Evolutionary conservation across 2,113 vertebrate genomes (phyloP), one percentile per base, ranked within the genome.

Genomic region (Hippocampus mohnikei): DNA sequence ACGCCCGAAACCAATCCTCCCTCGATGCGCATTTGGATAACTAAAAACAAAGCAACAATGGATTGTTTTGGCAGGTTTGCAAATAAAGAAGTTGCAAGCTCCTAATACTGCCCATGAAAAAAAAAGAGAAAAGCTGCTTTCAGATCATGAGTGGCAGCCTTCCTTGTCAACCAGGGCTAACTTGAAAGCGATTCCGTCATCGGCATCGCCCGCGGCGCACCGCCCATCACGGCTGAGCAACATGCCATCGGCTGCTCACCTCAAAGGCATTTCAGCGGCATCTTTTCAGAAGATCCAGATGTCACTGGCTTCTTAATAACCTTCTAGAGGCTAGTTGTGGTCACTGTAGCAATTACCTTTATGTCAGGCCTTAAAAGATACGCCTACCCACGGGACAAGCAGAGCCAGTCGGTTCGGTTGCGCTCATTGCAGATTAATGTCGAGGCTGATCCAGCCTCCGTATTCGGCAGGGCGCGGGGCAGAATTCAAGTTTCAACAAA

Each of bases 291-390:
- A 87, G 86, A 88, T 90, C 82, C 75, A 82, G 90, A 89, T 88
- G 88, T 85, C 86, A 80, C 81, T 66, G 77, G 84, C 85, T 90
- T 85, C 90, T 90, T 92, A 91, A 93, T 92, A 92, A 90, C 88
- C 84, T 91, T 92, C 90, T 82, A 87, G 88, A 89, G 91, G 90
- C 90, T 86, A 84, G 78, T 91, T 85, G 81, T 92, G 88, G 92
- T 91, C 90, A 86, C 88, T 73, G 73, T 87, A 84, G 91, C 89
- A 92, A 93, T 93, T 92, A 92, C 91, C 88, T 92, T 90, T 90
- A 90, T 89, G 91, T 92, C 92, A 92, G 84, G 79, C 75, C 84
- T 74, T 87, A 90, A 91, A 92, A 92, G 90, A 93, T 88, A 89
- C 87, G 88, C 90, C 89, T 84, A 80, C 89, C 87, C 87, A 81